Percentiles rank a stretch among this genome's conserved stretches.
phyloP scores from a whole-genome alignment of 1,140 invertebrate genomes.

The Geopemphigus sp. region DNA sequence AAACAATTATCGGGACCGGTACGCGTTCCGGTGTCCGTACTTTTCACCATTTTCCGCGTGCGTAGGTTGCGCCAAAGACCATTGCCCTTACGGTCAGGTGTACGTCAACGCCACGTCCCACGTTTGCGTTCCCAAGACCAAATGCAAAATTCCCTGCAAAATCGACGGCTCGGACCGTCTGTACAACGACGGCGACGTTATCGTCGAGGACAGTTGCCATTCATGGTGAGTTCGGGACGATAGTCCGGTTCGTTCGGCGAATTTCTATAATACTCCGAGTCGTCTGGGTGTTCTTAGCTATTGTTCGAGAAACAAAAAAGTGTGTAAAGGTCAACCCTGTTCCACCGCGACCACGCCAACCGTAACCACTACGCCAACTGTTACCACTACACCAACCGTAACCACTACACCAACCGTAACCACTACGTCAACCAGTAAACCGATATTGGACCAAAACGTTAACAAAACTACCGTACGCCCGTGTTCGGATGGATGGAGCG shows the following conservation, averaged over 20 bases:
- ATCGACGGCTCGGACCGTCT: slow-evolving; percentile 65
- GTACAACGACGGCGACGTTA: slow-evolving; percentile 75
- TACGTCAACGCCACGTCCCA: slow-evolving; percentile 67
- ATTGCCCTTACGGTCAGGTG: slow-evolving; percentile 69
- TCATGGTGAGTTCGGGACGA: slow-evolving; percentile 62
- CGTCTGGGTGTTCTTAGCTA: slow-evolving; percentile 55
- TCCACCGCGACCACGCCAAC: slow-evolving; percentile 53
- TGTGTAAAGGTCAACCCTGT: slow-evolving; percentile 71
- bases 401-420: slow-evolving; percentile 53
- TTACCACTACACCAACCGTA: slow-evolving; percentile 52
- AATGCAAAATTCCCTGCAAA: slow-evolving; percentile 61
- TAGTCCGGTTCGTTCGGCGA: not conserved
- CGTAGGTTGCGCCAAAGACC: slow-evolving; percentile 69
- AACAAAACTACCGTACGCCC: not conserved
- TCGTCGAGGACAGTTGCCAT: slow-evolving; percentile 73
- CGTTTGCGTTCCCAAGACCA: slow-evolving; percentile 70
- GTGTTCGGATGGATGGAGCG: slow-evolving; percentile 23
- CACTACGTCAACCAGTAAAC: slow-evolving; percentile 25
- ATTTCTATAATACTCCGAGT: too few species aligned
- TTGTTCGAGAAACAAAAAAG: slow-evolving; percentile 66
- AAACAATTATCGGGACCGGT: too few species aligned
- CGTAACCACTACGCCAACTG: slow-evolving; percentile 52
- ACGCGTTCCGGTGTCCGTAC: too few species aligned
- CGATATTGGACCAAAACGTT: slow-evolving; percentile 14
- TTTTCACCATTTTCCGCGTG: too few species aligned